Base-by-base conservation (phyloP, 2,888 invertebrate species). In the Brachyopa scutellaris region DNA sequence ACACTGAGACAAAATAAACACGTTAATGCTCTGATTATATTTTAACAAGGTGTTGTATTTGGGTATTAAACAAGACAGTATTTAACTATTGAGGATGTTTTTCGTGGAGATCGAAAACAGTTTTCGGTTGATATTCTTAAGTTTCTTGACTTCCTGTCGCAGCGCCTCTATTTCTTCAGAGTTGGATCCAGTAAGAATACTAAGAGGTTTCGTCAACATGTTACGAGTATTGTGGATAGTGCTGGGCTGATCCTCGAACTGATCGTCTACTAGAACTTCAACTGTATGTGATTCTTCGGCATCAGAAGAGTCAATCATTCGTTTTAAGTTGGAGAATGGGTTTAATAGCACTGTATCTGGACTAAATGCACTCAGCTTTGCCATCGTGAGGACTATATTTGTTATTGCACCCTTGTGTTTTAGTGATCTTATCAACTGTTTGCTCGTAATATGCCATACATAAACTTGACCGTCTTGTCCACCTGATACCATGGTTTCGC, bases 391-490 rank as follows among this genome's bases (percentile, higher is more conserved):
- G 72, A 92, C 92, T 1, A 95, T 92, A 90, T 96, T 96, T 0
- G 94, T 95, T 0, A 97, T 91, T 0, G 93, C 89, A n/a, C 95
- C 95, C 89, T 95, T 95, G 85, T 95, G 95, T 38, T 92, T 90
- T 84, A 96, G 91, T 51, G 92, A 93, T 85, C 94, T 92, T 2
- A 96, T 88, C 53, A 95, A 93, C 88, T 97, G 96, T 73, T 93
- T 92, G 88, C 95, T 97, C 4, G 91, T 90, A 66, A 97, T 93
- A 85, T 97, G 95, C 97, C 97, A 98, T 17, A 97, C 87, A 84
- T 94, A 93, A 0, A 97, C 94, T 74, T 92, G 92, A 53, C 93
- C 93, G 90, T 96, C 96, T 79, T 93, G 92, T 0, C 95, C 94
- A 0, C 95, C 97, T 0, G 97, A 96, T 64, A 95, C 91, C 19